phyloP scores from a whole-genome alignment of 2,113 vertebrate species.

The Romanogobio albipinnatus region DNA sequence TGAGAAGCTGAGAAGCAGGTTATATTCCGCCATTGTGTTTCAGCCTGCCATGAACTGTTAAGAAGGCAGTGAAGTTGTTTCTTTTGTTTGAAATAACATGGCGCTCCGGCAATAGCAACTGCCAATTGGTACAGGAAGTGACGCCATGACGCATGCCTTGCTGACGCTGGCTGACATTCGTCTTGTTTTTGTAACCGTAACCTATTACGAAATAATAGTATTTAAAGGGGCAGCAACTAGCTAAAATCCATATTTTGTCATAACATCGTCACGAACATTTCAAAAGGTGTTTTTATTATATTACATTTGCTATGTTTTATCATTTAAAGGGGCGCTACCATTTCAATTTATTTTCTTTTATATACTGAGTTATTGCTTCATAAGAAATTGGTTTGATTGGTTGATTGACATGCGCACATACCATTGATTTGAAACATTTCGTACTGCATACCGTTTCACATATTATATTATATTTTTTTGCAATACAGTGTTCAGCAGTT shows the following conservation, averaged over 20 bases:
- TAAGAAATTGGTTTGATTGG: too few species aligned
- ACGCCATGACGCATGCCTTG: slow-evolving; percentile 13
- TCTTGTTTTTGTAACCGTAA: slow-evolving; percentile 3
- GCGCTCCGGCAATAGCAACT: slow-evolving; percentile 33
- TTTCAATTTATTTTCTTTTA: too few species aligned
- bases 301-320: neutral
- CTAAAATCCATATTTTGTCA: neutral
- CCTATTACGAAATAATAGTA: neutral
- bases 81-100: slow-evolving; percentile 58
- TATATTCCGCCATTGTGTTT: slow-evolving; percentile 21
- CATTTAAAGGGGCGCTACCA: too few species aligned
- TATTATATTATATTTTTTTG: too few species aligned
- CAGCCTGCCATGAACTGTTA: neutral
- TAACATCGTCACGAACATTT: neutral
- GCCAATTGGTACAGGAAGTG: neutral
- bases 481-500: neutral
- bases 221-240: slow-evolving; percentile 2
- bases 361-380: too few species aligned
- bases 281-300: neutral
- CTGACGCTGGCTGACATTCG: neutral
- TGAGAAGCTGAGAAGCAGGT: neutral
- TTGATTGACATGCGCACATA: neutral
- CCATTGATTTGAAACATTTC: neutral
- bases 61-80: slow-evolving; percentile 27
- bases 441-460: neutral